Conservation (phyloP, 2,797 vertebrate species). For the Cirrhinus molitorella region DNA sequence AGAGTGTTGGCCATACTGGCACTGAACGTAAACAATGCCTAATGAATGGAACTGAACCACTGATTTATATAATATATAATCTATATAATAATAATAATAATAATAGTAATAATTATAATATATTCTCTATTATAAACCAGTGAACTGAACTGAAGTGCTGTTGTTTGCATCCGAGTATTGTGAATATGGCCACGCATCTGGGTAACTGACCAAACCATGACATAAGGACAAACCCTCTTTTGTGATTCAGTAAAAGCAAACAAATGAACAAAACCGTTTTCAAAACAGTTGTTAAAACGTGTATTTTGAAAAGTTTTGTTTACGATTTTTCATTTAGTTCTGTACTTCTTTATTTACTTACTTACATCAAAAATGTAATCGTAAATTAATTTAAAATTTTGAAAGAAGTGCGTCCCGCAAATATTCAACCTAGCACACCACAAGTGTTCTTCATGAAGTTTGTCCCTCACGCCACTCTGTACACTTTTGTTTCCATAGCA, state of each 20-base stretch:
- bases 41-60: no score
- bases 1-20: no score
- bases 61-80: no score
- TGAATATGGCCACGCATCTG: no score
- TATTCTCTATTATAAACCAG: no score
- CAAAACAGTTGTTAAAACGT: neutral
- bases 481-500: constrained; percentile 71
- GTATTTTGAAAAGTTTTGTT: neutral
- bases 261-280: neutral
- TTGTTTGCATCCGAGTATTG: no score
- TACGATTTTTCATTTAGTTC: neutral
- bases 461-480: constrained; percentile 58
- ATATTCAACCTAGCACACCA: neutral
- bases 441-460: neutral
- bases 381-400: neutral
- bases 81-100: no score
- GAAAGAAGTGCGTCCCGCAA: neutral
- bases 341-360: neutral
- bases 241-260: neutral
- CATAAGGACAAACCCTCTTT: no score
- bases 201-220: no score
- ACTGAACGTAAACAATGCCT: no score
- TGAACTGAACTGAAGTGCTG: no score
- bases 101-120: no score
- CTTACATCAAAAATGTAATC: neutral